Percentiles rank a stretch among this genome's conserved stretches.
Evolutionary conservation across 2,888 invertebrate species (phyloP).

Genomic region (Dasysyrphus albostriatus): DNA sequence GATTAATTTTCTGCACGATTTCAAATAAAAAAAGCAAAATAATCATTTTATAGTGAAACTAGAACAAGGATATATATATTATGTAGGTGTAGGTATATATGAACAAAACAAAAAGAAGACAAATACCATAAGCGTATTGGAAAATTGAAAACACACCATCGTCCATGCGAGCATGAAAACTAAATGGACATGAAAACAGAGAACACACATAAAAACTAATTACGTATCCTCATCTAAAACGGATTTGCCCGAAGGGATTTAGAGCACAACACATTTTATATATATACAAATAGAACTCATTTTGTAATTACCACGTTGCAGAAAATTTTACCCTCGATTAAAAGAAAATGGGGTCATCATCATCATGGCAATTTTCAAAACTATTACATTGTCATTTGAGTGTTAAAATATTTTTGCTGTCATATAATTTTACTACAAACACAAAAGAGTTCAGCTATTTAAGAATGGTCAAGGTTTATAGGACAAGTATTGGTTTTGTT

Average conservation of each 20-base stretch:
- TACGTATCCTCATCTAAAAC: slow-evolving; percentile 69
- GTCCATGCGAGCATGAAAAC: slow-evolving; percentile 27
- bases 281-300: slow-evolving; percentile 16
- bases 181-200: slow-evolving; percentile 17
- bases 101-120: neutral
- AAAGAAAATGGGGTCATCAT: slow-evolving; percentile 56
- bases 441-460: neutral
- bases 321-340: slow-evolving; percentile 56
- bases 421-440: neutral
- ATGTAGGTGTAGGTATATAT: neutral
- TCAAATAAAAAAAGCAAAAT: neutral
- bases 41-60: slow-evolving; percentile 35
- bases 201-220: slow-evolving; percentile 66
- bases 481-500: no score
- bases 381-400: slow-evolving; percentile 35
- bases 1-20: slow-evolving; percentile 61
- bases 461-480: neutral
- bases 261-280: slow-evolving; percentile 11
- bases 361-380: slow-evolving; percentile 37
- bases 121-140: slow-evolving; percentile 47
- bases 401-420: neutral
- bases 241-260: slow-evolving; percentile 59
- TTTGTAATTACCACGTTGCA: slow-evolving; percentile 46
- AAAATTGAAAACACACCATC: slow-evolving; percentile 52
- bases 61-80: slow-evolving; percentile 56